Percentiles rank a stretch among this genome's conserved stretches.
phyloP scores from a whole-genome alignment of 2,888 invertebrate genomes.

The Ceraclea dissimilis region DNA sequence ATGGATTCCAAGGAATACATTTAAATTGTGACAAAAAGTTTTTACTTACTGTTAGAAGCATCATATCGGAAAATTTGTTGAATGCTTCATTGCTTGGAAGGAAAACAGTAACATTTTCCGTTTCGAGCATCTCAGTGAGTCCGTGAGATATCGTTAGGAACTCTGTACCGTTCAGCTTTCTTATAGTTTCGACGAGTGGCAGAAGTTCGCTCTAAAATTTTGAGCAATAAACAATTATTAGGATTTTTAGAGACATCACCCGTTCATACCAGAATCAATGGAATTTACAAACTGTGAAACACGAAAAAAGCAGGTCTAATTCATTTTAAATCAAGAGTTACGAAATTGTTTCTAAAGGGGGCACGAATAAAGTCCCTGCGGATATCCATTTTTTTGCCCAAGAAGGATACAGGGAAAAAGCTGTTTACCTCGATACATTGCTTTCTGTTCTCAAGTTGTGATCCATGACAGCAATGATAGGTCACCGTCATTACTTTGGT shows the following conservation, averaged over 20 bases:
- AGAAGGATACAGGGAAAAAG: no score
- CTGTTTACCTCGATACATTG: no score
- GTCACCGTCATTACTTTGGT: conserved; percentile 10
- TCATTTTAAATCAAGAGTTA: no score
- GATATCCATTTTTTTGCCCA: no score
- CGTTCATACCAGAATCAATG: no score
- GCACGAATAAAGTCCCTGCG: no score
- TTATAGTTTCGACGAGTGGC: conserved; percentile 17
- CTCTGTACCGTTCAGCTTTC: conserved; percentile 16
- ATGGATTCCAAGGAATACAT: no score
- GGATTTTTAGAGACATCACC: no score
- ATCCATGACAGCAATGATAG: conserved; percentile 18
- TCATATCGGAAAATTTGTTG: conserved; percentile 8
- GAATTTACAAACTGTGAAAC: no score
- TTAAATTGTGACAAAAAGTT: not conserved
- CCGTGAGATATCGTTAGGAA: conserved; percentile 11
- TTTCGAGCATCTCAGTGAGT: conserved; percentile 4
- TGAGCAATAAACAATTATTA: no score
- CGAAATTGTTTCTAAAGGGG: no score
- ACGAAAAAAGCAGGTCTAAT: no score
- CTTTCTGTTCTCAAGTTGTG: not conserved
- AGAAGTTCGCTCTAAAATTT: conserved; percentile 14
- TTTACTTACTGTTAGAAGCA: conserved; percentile 15
- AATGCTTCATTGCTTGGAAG: conserved; percentile 20
- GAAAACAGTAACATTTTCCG: conserved; percentile 20